phyloP scores from a whole-genome alignment of 2,113 vertebrate genomes.

The Natator depressus region DNA sequence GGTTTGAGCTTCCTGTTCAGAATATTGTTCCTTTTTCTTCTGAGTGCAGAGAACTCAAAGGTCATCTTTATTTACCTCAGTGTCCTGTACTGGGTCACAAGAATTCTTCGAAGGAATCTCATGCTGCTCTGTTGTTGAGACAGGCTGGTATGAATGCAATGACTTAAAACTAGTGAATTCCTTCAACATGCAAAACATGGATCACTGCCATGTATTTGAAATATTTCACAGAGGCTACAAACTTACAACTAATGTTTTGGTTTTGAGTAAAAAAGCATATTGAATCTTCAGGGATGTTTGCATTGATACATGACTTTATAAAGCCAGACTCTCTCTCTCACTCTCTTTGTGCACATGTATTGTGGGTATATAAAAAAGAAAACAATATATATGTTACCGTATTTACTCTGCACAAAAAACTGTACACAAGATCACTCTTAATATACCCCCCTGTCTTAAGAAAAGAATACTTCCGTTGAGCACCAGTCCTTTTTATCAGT shows the following conservation, averaged over 20 bases:
- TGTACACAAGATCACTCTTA: not conserved
- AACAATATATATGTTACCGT: not conserved
- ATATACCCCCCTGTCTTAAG: not conserved
- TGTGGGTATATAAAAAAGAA: not conserved
- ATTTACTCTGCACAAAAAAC: not conserved
- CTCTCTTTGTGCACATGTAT: not conserved
- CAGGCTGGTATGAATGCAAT: slow-evolving; percentile 35
- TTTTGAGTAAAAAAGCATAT: slow-evolving; percentile 37
- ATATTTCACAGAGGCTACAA: slow-evolving; percentile 51
- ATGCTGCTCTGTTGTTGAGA: slow-evolving; percentile 62
- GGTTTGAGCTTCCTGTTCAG: not conserved
- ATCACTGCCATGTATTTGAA: slow-evolving; percentile 63
- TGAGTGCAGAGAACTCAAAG: not conserved
- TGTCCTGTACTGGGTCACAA: slow-evolving; percentile 7
- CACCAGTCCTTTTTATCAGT: not conserved
- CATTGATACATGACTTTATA: not conserved
- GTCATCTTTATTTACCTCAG: slow-evolving; percentile 43
- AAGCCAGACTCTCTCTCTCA: not conserved
- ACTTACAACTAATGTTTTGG: slow-evolving; percentile 48
- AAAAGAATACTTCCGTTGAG: not conserved
- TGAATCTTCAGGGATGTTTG: slow-evolving; percentile 24
- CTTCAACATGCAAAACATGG: slow-evolving; percentile 60
- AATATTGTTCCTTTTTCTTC: not conserved
- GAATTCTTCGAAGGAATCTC: slow-evolving; percentile 50
- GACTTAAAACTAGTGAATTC: slow-evolving; percentile 58